Evolutionary conservation across 2,888 invertebrate species (phyloP).

Genomic region (Lordiphosa fenestrarum): DNA sequence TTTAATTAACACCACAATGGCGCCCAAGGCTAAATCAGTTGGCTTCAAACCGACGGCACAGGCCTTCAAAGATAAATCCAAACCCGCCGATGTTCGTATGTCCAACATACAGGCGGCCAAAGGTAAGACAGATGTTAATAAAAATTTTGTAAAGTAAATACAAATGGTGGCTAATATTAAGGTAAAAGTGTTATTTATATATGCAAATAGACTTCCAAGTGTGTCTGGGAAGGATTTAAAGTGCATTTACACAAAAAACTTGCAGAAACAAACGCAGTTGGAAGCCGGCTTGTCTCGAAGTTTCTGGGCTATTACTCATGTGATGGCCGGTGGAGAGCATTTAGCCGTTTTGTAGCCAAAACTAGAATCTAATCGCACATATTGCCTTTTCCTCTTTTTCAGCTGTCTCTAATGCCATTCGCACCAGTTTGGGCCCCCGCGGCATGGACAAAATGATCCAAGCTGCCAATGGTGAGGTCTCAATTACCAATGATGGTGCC

Average conservation of each 20-base stretch:
- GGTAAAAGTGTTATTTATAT: conserved; percentile 33
- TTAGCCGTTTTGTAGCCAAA: conserved; percentile 2
- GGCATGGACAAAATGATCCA: conserved; percentile 99
- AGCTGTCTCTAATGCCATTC: conserved; percentile 99
- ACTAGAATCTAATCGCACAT: background rate
- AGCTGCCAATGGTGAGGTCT: conserved; percentile 97
- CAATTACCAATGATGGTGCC: conserved; percentile 99
- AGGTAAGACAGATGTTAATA: conserved; percentile 83
- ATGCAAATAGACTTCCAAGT: background rate
- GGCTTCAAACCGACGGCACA: conserved; percentile 78
- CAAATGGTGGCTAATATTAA: background rate
- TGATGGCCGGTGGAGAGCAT: conserved; percentile 27
- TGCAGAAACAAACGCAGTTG: conserved; percentile 48
- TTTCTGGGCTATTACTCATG: conserved; percentile 66
- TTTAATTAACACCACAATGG: conserved; percentile 64
- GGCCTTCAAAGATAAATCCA: conserved; percentile 94
- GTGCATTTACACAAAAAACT: conserved; percentile 17
- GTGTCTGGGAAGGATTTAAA: background rate
- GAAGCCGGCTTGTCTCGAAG: conserved; percentile 62
- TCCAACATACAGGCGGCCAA: conserved; percentile 99
- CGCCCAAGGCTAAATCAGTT: conserved; percentile 76
- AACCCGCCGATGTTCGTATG: conserved; percentile 94
- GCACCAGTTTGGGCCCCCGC: conserved; percentile 98
- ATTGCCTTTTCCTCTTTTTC: conserved; percentile 49
- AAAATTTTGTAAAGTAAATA: conserved; percentile 9